Evolutionary conservation across 2,888 invertebrate genomes (phyloP).

Genomic region (Oxyteleia sp.): DNA sequence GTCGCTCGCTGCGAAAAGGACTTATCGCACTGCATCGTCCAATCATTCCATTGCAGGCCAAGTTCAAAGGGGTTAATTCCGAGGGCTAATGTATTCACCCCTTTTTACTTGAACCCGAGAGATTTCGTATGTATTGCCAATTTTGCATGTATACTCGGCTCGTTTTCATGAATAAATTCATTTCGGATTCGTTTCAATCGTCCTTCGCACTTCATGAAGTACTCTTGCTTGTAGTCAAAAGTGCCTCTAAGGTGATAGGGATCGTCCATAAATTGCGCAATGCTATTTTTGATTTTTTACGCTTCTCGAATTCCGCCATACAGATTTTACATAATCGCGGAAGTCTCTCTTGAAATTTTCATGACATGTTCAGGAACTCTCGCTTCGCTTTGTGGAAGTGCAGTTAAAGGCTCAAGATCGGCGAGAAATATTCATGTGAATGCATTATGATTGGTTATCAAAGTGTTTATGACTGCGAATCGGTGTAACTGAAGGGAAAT

Average conservation of each 20-base stretch:
- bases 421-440: no score
- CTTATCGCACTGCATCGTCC: no score
- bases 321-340: conserved; percentile 67
- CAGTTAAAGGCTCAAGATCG: no score
- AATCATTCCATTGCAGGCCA: conserved; percentile 85
- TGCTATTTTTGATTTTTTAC: conserved; percentile 68
- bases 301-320: conserved; percentile 51
- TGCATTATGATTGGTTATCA: no score
- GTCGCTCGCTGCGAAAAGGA: no score
- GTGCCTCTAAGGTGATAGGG: conserved; percentile 66
- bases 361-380: no score
- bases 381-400: no score
- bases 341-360: no score
- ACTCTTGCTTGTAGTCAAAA: conserved; percentile 63
- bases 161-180: conserved; percentile 87
- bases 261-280: conserved; percentile 67
- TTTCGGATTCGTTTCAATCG: conserved; percentile 84
- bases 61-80: conserved; percentile 87
- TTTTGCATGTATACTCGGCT: conserved; percentile 87
- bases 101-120: conserved; percentile 87
- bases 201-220: conserved; percentile 78
- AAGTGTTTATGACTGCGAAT: conserved; percentile 17
- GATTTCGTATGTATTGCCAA: conserved; percentile 88
- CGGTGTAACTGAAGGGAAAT: neutral
- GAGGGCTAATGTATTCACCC: conserved; percentile 87